Percentiles rank a stretch among this genome's conserved stretches.
Evolutionary conservation across 1,140 invertebrate genomes (phyloP).

Genomic region (Cydia fagiglandana): DNA sequence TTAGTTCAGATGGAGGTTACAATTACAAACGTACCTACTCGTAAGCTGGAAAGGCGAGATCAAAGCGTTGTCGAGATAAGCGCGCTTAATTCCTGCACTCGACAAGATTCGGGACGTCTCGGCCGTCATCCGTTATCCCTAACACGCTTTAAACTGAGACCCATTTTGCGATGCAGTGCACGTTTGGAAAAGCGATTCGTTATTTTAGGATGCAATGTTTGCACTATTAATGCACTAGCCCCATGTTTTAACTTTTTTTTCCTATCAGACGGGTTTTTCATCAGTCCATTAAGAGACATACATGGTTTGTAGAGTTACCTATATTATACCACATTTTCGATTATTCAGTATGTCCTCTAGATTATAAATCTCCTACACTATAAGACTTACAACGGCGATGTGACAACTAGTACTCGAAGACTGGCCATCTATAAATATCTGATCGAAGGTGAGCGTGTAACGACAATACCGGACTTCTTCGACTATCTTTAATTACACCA

Average conservation of each 20-base stretch:
- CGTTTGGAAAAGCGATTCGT: not conserved
- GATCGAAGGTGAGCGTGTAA: conserved; percentile 32
- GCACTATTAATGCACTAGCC: no score
- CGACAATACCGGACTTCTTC: conserved; percentile 49
- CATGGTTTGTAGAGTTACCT: no score
- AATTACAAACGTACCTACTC: not conserved
- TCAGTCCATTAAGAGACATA: no score
- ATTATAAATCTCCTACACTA: no score
- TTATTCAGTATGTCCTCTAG: no score
- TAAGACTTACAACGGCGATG: not conserved
- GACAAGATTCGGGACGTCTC: conserved; percentile 12
- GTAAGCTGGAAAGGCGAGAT: not conserved
- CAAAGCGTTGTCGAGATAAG: not conserved
- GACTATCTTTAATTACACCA: conserved; percentile 65
- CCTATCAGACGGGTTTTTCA: not conserved
- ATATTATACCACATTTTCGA: no score
- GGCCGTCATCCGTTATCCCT: not conserved
- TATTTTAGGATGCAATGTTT: not conserved
- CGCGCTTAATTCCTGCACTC: not conserved
- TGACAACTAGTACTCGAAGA: not conserved
- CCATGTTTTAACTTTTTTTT: no score
- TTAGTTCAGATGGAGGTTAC: not conserved
- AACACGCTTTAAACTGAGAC: conserved; percentile 5
- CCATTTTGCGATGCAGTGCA: not conserved
- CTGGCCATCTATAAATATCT: conserved; percentile 8